A percentile compares a stretch with the other conserved stretches of the same genome.
Evolutionary conservation across 2,888 invertebrate species (phyloP).

Genomic region (Hymenopus coronatus): DNA sequence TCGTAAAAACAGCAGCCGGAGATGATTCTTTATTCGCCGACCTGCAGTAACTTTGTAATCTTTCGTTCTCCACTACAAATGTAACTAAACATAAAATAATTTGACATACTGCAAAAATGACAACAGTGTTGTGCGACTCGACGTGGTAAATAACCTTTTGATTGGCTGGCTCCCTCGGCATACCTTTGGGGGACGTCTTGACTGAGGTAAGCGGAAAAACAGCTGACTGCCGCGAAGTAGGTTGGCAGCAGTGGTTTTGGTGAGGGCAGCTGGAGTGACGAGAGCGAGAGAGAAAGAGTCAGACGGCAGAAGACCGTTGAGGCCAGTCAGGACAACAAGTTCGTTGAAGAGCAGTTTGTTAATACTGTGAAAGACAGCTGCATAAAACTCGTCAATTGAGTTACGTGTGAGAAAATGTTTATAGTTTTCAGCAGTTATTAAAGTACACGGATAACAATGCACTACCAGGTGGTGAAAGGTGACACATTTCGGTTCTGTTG

Average conservation of each 20-base stretch:
- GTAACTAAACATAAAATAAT: too few relatives aligned
- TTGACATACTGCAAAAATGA: too few relatives aligned
- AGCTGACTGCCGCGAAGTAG: background rate
- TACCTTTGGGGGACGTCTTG: too few relatives aligned
- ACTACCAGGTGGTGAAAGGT: background rate
- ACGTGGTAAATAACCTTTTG: too few relatives aligned
- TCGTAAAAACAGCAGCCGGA: background rate
- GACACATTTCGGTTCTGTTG: background rate
- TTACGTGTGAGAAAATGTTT: background rate
- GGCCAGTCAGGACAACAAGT: background rate
- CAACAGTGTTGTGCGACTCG: too few relatives aligned
- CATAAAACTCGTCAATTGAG: background rate
- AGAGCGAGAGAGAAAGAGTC: background rate
- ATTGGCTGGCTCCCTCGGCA: too few relatives aligned
- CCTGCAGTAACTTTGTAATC: too few relatives aligned
- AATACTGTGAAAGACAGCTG: background rate
- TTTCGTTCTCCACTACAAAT: too few relatives aligned
- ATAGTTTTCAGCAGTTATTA: background rate
- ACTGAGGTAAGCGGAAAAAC: background rate
- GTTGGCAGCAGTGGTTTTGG: background rate
- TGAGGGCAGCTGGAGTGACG: background rate
- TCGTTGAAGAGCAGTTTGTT: background rate
- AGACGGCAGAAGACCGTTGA: background rate
- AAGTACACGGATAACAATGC: background rate
- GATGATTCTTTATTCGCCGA: background rate